These are phyloP conservation scores for Melitaea cinxia DNA, from an alignment of 1,140 invertebrate species.

Conservation along the genomic window DNA sequence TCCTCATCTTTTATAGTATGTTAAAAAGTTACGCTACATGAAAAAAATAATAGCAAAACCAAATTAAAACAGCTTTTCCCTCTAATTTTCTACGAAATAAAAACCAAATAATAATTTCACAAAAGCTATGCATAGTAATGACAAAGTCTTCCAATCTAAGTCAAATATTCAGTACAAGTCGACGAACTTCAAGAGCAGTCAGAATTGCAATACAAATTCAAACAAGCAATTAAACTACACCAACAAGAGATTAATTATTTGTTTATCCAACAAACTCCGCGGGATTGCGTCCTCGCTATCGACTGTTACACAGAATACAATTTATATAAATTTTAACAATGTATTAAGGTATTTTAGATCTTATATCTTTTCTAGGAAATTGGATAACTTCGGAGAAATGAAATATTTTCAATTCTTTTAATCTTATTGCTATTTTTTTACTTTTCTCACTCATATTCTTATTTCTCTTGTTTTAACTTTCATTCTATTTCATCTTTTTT, in stretches of 20 bases:
- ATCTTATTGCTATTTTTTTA: no score
- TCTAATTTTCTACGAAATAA: neutral
- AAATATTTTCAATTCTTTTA: no score
- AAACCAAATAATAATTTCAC: neutral
- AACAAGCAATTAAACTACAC: slow-evolving; percentile 62
- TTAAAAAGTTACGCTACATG: no score
- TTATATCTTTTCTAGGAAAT: no score
- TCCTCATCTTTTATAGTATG: no score
- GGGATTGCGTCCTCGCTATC: slow-evolving; percentile 11
- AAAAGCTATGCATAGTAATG: slow-evolving; percentile 16
- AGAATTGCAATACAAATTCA: slow-evolving; percentile 55
- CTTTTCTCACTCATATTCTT: no score
- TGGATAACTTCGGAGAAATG: no score
- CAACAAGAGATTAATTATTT: slow-evolving; percentile 35
- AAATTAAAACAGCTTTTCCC: neutral
- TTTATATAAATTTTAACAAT: no score
- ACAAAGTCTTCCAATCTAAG: slow-evolving; percentile 17
- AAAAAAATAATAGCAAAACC: neutral
- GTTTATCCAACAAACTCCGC: slow-evolving; percentile 31
- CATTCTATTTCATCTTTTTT: no score
- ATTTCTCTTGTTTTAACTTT: no score
- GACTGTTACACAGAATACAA: slow-evolving; percentile 5
- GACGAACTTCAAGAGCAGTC: slow-evolving; percentile 26
- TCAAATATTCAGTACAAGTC: slow-evolving; percentile 11
- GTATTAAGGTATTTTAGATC: no score